Evolutionary conservation across 2,888 invertebrate species (phyloP).

Genomic region (Chorisops tibialis): DNA sequence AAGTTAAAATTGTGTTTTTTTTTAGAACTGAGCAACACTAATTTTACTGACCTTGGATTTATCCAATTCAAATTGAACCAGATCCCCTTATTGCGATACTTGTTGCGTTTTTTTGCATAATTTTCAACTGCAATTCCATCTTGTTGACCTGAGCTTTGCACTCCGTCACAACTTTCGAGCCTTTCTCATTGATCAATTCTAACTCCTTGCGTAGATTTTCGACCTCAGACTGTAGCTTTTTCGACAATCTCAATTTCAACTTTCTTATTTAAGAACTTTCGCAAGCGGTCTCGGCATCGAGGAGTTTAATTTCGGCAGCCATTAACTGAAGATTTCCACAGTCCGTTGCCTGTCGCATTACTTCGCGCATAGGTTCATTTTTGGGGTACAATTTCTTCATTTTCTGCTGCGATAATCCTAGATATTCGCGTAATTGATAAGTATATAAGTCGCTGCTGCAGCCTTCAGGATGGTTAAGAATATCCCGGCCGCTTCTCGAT

Average conservation of each 20-base stretch:
- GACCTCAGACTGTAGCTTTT: neutral
- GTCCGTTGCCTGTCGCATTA: neutral
- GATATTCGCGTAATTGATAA: neutral
- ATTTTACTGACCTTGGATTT: neutral
- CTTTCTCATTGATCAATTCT: neutral
- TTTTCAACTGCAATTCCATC: neutral
- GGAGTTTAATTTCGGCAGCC: neutral
- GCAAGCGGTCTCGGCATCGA: neutral
- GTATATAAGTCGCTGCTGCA: neutral
- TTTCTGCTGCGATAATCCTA: neutral
- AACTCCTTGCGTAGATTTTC: neutral
- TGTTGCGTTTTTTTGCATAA: neutral
- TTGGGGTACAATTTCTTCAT: neutral
- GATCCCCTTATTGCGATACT: neutral
- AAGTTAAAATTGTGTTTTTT: no score
- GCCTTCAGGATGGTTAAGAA: neutral
- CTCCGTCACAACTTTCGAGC: neutral
- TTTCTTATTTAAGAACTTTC: neutral
- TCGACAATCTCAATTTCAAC: neutral
- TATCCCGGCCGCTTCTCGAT: neutral
- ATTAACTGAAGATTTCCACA: neutral
- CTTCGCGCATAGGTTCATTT: neutral
- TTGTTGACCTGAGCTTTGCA: neutral
- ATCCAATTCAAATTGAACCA: neutral
- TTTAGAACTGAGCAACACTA: no score